Evolutionary conservation across 64 coral and sea anemone genomes (phyloP), one percentile per base, ranked within the genome.

Genomic region (Dendronephthya gigantea): DNA sequence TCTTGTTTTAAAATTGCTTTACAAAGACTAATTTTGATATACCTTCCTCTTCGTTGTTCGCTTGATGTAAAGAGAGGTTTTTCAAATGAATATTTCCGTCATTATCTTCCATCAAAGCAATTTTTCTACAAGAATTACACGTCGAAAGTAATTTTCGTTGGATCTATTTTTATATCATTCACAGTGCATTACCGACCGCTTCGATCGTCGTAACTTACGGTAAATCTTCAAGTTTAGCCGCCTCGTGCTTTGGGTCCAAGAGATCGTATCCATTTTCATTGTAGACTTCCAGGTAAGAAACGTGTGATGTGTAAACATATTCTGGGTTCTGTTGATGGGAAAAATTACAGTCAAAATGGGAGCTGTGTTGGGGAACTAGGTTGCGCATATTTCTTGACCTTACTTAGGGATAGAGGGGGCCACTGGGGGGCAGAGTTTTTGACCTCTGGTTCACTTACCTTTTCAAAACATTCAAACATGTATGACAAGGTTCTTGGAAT

Each of bases 231-330:
- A 98, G 82, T 29, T 93, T 98, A 1, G 87, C 84, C 31, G 92
- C 95, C 48, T 93, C 92, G 75, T 98, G 95, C 82, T 98, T 98
- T 23, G 95, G 95, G 22, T 98, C 95, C 50, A 98, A 83, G 28
- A 98, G 85, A 85, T 98, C 95, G 83, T 98, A 98, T 36, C 95
- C 95, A 91, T 62, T 98, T 82, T 98, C 95, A 83, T 93, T 98
- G 40, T 98, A 98, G 29, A 98, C 93, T 83, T 98, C 95, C n/a
- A 98, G 87, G 88, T 98, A 98, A 1, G 95, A 98, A 43, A 98
- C 83, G 83, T 98, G 92, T 11, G 91, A 87, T 88, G 95, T 90
- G 40, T 93, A 93, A 2, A 98, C 95, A 37, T 69, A 89, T 15
- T 91, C 95, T 31, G 95, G 88, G 83, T 98, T 83, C 95, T 98